Base-by-base conservation (phyloP, 2,888 invertebrate species). In the Embidobia sp. region DNA sequence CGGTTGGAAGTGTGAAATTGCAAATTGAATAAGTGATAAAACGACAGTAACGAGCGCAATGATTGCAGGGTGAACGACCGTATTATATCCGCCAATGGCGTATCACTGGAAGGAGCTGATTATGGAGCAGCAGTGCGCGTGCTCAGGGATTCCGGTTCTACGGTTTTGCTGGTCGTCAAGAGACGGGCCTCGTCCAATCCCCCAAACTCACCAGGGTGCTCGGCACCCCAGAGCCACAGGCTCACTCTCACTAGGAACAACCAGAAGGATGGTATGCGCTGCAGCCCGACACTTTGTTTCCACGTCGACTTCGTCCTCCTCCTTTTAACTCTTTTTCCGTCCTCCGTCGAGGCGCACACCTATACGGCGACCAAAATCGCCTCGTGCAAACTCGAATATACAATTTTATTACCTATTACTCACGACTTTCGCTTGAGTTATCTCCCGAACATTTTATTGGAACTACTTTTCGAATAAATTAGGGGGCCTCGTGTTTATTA, bases 31-130 rank as follows among this genome's bases (percentile, higher is more conserved):
- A 29, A 42, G 31, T 26, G 53, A 46, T 55, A 31, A 42, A 51
- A 51, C 27, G 37, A 31, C 27, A 15, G 10, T 49, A 37, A 53
- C 15, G 33, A 42, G 13, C 7, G 16, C 2, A 35, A 64, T 73
- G 3, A 59, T 85, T 90, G 16, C 92, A 99, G 98, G 91, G 97
- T 98, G 33, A 99, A 99, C 90, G 99, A 99, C 91, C 93, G 99
- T 80, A 98, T 99, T 86, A 94, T 98, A 80, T 96, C 97, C 63
- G 99, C 98, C 15, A 99, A 99, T 90, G 97, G 98, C 11, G 95
- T 98, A 35, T 96, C 97, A 0, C 91, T 99, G 82, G 99, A 99
- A 90, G 98, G 98, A 89, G 98, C 99, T 57, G 98, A 98, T 90
- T 99, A 99, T 88, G 96, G 95, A 8, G 95, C 96, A 0, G 97